Evolutionary conservation across 2,797 vertebrate genomes (phyloP).

Genomic region (Pempheris klunzingeri): DNA sequence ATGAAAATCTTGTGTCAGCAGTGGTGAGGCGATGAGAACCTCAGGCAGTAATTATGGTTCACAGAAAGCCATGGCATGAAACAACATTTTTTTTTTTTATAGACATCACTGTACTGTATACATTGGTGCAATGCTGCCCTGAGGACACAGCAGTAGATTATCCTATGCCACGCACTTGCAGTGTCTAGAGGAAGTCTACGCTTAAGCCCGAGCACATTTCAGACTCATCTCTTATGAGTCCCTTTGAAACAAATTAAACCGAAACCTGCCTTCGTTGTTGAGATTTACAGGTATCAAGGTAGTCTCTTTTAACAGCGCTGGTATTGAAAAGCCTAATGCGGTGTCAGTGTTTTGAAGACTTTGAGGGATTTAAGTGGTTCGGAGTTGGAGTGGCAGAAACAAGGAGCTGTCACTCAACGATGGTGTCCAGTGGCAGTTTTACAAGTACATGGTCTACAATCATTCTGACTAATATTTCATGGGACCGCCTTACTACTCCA

Average conservation of each 20-base stretch:
- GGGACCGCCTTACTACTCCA: neutral
- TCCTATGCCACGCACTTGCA: neutral
- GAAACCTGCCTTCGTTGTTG: conserved; percentile 22
- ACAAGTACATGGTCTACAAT: neutral
- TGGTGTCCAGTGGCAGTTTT: neutral
- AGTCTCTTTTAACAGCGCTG: conserved; percentile 5
- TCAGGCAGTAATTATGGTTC: conserved; percentile 61
- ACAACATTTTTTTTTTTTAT: conserved; percentile 7
- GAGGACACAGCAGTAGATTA: conserved; percentile 19
- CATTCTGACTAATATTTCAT: neutral
- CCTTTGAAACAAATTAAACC: conserved; percentile 69
- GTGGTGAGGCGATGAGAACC: conserved; percentile 28
- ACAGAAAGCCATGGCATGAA: conserved; percentile 50
- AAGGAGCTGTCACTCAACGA: neutral
- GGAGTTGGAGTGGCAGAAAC: conserved; percentile 7
- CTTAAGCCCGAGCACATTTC: conserved; percentile 14
- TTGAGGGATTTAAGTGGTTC: conserved; percentile 27
- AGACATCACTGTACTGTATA: neutral
- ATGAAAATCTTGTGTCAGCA: conserved; percentile 63
- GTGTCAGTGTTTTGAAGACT: conserved; percentile 42
- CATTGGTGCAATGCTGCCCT: conserved; percentile 10
- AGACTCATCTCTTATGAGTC: conserved; percentile 61
- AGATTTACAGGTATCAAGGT: conserved; percentile 34
- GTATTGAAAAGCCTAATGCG: neutral
- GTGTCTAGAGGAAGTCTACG: neutral